These are phyloP conservation scores for Smutsia temminckii DNA, from an alignment of 2,797 vertebrate species.

Conservation along the genomic window DNA sequence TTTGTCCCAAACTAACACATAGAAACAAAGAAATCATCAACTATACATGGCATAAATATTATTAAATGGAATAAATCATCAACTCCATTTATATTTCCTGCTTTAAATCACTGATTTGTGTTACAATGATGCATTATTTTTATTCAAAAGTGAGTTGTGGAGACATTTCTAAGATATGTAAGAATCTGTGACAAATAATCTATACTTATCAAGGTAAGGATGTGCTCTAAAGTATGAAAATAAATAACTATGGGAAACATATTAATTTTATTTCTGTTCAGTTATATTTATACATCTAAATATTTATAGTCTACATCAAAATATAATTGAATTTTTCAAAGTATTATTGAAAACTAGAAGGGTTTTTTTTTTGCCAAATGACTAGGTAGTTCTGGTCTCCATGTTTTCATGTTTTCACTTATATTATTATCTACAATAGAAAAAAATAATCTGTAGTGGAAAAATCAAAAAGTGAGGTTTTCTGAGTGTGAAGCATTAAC, in stretches of 20 bases:
- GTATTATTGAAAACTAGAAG: background rate
- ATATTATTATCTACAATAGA: background rate
- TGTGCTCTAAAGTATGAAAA: background rate
- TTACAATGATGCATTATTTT: constrained; percentile 57
- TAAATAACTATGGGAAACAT: background rate
- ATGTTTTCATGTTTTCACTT: background rate
- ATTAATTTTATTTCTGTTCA: background rate
- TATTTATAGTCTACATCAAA: constrained; percentile 3
- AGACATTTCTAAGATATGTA: background rate
- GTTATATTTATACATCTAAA: constrained; percentile 1
- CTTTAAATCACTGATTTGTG: constrained; percentile 11
- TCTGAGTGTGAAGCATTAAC: background rate
- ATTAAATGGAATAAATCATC: constrained; percentile 55
- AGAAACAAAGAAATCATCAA: background rate
- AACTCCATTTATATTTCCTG: background rate
- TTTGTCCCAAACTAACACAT: background rate
- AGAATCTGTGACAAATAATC: background rate
- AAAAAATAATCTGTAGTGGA: background rate
- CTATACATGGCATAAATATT: background rate
- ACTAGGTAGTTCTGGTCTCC: background rate
- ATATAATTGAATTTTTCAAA: background rate
- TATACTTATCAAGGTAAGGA: background rate
- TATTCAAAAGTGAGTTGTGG: constrained; percentile 43
- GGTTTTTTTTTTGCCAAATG: background rate
- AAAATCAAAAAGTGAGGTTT: background rate